Base-by-base conservation (phyloP, 2,113 vertebrate genomes). In the Malurus alboscapulatus region DNA sequence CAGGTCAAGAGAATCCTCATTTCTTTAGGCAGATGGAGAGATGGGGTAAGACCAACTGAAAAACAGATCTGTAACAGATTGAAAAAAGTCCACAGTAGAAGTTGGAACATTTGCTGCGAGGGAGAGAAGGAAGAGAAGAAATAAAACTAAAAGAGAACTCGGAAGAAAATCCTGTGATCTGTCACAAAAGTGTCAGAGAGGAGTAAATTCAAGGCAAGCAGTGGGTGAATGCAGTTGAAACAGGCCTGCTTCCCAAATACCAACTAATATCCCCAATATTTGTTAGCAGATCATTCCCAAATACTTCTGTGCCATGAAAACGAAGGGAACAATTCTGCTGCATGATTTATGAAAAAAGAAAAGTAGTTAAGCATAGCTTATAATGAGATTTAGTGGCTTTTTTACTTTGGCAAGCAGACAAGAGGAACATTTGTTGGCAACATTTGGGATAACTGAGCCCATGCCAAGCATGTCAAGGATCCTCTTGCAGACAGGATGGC, bases 381-480 rank as follows among this genome's bases (percentile, higher is more conserved):
- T 79, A 69, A 79, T 59, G 79, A 90, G 89, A 69, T 51, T 90
- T 63, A 83, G 79, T 38, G 65, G 67, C 59, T 83, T 84, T 87
- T 87, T 82, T 30, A 27, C 78, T 92, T 88, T 92, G 95, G 93
- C 96, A 96, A 91, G 95, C 47, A 84, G 84, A 73, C 71, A 73
- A 47, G 12, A 94, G 82, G 78, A 95, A 96, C 96, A 95, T 92
- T 92, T 95, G 96, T 13, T 94, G 95, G 94, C 94, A 96, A 79
- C 93, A 92, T 94, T 91, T 96, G 92, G 84, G 63, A 63, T 53
- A 85, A 89, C 66, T 84, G 94, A 93, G 89, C 13, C 40, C 47
- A 61, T 76, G 95, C 92, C 96, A 95, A 96, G 80, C 84, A 84
- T 95, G 96, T 95, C 92, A 94, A 95, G 89, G 93, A 95, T 92